phyloP scores from a whole-genome alignment of 1,140 invertebrate genomes.

The Ceratosolen solmsi region DNA sequence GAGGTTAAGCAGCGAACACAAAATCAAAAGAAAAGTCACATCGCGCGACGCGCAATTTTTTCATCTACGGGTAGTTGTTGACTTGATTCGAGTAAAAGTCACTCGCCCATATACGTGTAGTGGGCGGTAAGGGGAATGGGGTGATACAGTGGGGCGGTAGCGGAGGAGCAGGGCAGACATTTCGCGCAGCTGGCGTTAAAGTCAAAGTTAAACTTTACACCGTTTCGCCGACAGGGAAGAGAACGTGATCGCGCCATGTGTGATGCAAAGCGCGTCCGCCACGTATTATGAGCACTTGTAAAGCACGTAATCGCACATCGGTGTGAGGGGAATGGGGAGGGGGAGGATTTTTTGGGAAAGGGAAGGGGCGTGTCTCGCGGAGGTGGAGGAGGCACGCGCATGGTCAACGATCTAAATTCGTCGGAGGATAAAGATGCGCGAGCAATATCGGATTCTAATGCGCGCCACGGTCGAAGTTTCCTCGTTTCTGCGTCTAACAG shows the following conservation, averaged over 20 bases:
- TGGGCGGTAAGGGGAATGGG: neutral
- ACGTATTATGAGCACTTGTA: constrained; percentile 67
- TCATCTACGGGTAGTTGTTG: too few species aligned
- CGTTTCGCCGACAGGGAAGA: constrained; percentile 42
- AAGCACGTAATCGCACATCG: constrained; percentile 61
- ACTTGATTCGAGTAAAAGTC: too few species aligned
- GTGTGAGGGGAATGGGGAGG: too few species aligned
- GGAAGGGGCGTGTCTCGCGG: neutral
- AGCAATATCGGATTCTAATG: constrained; percentile 33
- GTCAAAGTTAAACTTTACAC: constrained; percentile 71
- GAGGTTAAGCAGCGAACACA: too few species aligned
- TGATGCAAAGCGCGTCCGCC: constrained; percentile 60
- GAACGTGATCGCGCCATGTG: constrained; percentile 67
- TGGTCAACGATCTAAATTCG: constrained; percentile 45
- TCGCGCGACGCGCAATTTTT: neutral
- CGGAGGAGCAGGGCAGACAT: constrained; percentile 60
- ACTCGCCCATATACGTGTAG: too few species aligned
- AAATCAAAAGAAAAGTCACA: too few species aligned
- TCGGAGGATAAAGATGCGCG: neutral
- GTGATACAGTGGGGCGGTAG: too few species aligned
- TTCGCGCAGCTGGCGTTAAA: constrained; percentile 68
- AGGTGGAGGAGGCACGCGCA: neutral
- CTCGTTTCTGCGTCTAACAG: neutral
- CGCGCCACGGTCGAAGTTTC: neutral
- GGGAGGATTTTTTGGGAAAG: neutral